Conservation (phyloP, 2,888 invertebrate genomes). For the Cabera pusaria region DNA sequence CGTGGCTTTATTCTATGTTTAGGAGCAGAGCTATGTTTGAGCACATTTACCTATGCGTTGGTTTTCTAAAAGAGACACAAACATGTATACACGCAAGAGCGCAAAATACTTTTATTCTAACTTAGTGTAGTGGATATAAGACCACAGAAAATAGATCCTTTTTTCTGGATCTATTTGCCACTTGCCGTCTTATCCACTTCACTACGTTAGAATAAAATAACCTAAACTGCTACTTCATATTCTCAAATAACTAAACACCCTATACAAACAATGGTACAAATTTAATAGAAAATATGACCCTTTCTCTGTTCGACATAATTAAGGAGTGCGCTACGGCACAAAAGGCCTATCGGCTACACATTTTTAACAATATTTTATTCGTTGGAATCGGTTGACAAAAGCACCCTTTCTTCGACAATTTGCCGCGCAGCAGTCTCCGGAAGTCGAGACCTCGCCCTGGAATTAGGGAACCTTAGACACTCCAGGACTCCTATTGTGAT, state of each 20-base stretch:
- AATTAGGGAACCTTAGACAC: slow-evolving; percentile 71
- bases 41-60: no score
- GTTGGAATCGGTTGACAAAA: slow-evolving; percentile 80
- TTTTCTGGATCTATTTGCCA: no score
- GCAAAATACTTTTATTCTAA: no score
- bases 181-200: no score
- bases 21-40: no score
- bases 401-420: slow-evolving; percentile 81
- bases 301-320: slow-evolving; percentile 80
- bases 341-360: slow-evolving; percentile 75
- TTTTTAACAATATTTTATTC: slow-evolving; percentile 76
- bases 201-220: no score
- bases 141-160: no score
- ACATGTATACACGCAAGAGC: no score
- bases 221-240: no score
- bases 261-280: slow-evolving; percentile 62
- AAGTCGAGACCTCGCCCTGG: slow-evolving; percentile 68
- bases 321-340: slow-evolving; percentile 75
- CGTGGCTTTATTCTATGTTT: no score
- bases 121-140: no score
- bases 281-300: slow-evolving; percentile 83
- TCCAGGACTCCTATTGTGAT: slow-evolving; percentile 67
- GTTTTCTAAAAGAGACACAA: no score
- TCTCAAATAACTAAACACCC: slow-evolving; percentile 46
- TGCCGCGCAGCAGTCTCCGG: slow-evolving; percentile 76